Base-by-base conservation (phyloP, 2,797 vertebrate genomes). In the Notamacropus eugenii region DNA sequence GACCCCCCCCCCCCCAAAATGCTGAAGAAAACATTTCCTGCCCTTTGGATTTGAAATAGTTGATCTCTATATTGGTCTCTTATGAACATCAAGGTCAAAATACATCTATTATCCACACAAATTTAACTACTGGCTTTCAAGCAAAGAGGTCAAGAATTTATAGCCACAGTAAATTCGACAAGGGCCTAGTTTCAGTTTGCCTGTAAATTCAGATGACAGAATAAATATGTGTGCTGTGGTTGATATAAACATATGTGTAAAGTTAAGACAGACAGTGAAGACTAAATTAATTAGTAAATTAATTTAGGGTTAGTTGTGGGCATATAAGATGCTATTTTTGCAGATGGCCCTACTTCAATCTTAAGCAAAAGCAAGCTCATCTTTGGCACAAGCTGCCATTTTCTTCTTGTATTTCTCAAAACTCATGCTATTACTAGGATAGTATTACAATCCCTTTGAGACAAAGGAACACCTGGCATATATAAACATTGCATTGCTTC, bases 201-300 rank as follows among this genome's bases (percentile, higher is more conserved):
- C 97, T 97, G 28, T 98, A 97, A 98, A 97, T 98, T 95, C 96
- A 94, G 93, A 92, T 91, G 96, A 96, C 96, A 97, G 96, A 94
- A 95, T 94, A 97, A 97, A 97, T 93, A 98, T 91, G 74, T 93
- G 92, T 96, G 91, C 56, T 95, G 95, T 57, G 94, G 97, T 96
- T 96, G 90, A 97, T 94, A 67, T 27, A 95, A 97, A 95, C 97
- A 98, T 92, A 95, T 98, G 98, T 96, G 95, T 97, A 94, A 97
- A 97, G 96, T 98, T 97, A 98, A 96, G 97, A 92, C 96, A 98
- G 97, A 98, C 95, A 97, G 96, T 97, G 97, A 93, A 91, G 67
- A 92, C 91, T 91, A 93, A 67, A 92, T 95, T 97, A 97, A 46
- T 46, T 87, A 87, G 50, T 27, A 97, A 97, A 95, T 96, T 96